A percentile compares a stretch with the other conserved stretches of the same genome.
Conservation (phyloP, 1,140 invertebrate genomes). For the Rhopalosiphum maidis region DNA sequence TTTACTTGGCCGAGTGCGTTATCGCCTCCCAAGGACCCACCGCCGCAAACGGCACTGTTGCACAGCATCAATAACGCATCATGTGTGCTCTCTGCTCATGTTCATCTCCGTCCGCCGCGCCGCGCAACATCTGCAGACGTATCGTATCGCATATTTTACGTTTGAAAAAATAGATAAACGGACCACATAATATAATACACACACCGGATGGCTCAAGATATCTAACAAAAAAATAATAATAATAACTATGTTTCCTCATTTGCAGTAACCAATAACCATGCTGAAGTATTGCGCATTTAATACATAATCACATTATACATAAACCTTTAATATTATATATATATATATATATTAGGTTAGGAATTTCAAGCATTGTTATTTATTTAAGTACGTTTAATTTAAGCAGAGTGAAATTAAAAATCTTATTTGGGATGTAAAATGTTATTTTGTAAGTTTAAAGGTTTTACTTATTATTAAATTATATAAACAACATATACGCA, state of each 20-base stretch:
- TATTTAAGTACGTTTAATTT: not conserved
- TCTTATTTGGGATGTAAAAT: not conserved
- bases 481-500: not conserved
- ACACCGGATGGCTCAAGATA: slow-evolving; percentile 57
- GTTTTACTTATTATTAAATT: not conserved
- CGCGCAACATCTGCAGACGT: not conserved
- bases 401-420: not conserved
- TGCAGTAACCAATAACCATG: not conserved
- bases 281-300: not conserved
- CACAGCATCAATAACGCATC: not conserved
- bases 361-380: not conserved
- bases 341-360: not conserved
- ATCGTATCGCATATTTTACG: not conserved
- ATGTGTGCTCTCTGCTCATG: not conserved
- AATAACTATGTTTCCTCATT: not conserved
- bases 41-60: not conserved
- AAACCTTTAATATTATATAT: not conserved
- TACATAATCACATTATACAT: no score
- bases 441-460: not conserved
- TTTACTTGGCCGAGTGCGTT: not conserved
- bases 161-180: not conserved
- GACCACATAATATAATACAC: not conserved
- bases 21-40: slow-evolving; percentile 23
- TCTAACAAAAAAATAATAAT: not conserved
- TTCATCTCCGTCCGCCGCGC: not conserved